These are phyloP conservation scores for Pipistrellus kuhlii DNA, from an alignment of 2,797 vertebrate species.

Conservation along the genomic window DNA sequence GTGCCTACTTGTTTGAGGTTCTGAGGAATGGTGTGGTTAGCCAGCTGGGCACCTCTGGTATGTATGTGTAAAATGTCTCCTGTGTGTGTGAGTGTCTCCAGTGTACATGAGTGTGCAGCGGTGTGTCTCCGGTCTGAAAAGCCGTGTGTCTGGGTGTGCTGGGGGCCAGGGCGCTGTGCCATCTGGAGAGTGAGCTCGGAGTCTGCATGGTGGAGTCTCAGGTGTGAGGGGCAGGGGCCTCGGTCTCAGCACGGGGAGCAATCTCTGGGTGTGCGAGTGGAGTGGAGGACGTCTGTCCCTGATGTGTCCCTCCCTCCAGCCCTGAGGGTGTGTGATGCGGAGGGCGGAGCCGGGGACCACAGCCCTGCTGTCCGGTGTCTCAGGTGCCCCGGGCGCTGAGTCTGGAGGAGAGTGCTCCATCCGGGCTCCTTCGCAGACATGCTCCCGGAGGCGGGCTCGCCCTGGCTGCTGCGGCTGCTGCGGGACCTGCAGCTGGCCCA, in stretches of 20 bases:
- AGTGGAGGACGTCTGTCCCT: background rate
- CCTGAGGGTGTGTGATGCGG: background rate
- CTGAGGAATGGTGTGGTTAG: background rate
- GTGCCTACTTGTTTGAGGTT: background rate
- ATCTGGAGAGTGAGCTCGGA: background rate
- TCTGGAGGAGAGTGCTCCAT: background rate
- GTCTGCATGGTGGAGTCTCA: background rate
- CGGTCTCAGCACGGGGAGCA: no score
- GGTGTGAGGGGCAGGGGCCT: background rate
- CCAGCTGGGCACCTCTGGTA: background rate
- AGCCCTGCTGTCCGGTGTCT: background rate
- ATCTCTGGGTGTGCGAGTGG: background rate
- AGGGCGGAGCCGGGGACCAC: background rate
- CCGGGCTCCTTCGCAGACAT: conserved; percentile 82
- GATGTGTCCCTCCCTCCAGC: background rate
- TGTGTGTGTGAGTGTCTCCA: background rate
- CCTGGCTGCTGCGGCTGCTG: conserved; percentile 92
- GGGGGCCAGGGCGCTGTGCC: background rate
- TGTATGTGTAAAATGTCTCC: background rate
- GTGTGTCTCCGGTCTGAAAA: background rate
- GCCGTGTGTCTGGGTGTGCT: background rate
- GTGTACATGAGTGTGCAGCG: background rate
- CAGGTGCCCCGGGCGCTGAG: background rate
- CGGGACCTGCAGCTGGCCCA: conserved; percentile 92
- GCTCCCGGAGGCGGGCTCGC: conserved; percentile 91